These are phyloP conservation scores for Mionectes olivaceus DNA, from an alignment of 2,797 vertebrate genomes.

Conservation along the genomic window DNA sequence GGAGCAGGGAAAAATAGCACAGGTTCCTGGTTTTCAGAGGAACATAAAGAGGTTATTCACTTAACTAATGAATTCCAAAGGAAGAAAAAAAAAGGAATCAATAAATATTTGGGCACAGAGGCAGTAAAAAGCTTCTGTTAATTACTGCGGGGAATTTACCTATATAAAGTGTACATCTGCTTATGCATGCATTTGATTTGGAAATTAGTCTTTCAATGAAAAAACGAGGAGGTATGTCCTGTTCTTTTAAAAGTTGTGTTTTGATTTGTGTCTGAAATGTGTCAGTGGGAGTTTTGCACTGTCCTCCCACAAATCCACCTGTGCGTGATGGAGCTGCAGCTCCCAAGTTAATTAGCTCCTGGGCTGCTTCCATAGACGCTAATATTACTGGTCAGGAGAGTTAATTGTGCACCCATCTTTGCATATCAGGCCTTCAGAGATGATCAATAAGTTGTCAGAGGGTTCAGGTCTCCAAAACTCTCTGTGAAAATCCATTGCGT, in stretches of 20 bases:
- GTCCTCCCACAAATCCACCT: background rate
- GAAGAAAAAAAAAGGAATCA: accelerated
- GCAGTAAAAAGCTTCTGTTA: background rate
- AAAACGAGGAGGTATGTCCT: background rate
- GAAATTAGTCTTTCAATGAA: background rate
- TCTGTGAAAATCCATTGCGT: background rate
- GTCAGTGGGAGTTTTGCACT: background rate
- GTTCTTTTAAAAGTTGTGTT: background rate
- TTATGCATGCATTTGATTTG: background rate
- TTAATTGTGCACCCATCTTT: background rate
- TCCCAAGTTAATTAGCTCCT: background rate
- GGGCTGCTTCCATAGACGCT: background rate
- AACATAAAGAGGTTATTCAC: background rate
- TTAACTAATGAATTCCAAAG: background rate
- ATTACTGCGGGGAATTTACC: background rate
- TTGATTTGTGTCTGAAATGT: background rate
- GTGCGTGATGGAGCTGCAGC: background rate
- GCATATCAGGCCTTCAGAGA: background rate
- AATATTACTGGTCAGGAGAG: background rate
- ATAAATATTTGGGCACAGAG: background rate
- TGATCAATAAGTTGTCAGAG: background rate
- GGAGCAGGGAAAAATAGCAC: background rate
- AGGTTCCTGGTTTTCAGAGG: background rate
- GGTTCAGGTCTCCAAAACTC: background rate
- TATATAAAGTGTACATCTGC: background rate